Conservation (phyloP, 2,113 vertebrate species). For the Hippocampus barbouri region DNA sequence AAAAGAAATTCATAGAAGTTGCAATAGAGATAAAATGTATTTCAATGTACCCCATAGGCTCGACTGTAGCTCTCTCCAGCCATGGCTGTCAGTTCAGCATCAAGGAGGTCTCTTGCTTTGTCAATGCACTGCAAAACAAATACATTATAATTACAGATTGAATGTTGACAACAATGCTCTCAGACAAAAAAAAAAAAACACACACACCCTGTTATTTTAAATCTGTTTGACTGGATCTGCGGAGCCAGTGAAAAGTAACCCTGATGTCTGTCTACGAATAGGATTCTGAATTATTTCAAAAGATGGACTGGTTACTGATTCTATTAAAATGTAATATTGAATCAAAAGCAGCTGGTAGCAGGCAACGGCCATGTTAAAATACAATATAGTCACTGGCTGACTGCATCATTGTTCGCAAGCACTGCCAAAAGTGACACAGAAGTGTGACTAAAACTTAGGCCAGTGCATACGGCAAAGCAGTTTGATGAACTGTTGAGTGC, state of each 20-base stretch:
- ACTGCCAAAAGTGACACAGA: conserved; percentile 36
- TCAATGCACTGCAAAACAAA: conserved; percentile 85
- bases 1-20: no score
- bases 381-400: conserved; percentile 12
- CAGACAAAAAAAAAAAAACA: neutral
- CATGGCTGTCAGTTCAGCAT: conserved; percentile 96
- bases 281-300: conserved; percentile 5
- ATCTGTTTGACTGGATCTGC: neutral
- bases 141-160: conserved; percentile 5
- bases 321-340: neutral
- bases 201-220: neutral
- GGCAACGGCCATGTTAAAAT: neutral
- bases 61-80: conserved; percentile 98
- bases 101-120: conserved; percentile 94
- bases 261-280: neutral
- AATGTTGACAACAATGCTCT: neutral
- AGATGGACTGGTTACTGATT: neutral
- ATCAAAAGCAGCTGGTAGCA: conserved; percentile 8
- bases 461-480: conserved; percentile 14
- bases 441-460: conserved; percentile 4
- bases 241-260: neutral
- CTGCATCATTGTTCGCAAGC: conserved; percentile 11
- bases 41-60: conserved; percentile 84
- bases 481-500: conserved; percentile 10
- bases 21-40: neutral